Evolutionary conservation across 2,888 invertebrate genomes (phyloP), one percentile per base, ranked within the genome.

Genomic region (Plagodis pulveraria): DNA sequence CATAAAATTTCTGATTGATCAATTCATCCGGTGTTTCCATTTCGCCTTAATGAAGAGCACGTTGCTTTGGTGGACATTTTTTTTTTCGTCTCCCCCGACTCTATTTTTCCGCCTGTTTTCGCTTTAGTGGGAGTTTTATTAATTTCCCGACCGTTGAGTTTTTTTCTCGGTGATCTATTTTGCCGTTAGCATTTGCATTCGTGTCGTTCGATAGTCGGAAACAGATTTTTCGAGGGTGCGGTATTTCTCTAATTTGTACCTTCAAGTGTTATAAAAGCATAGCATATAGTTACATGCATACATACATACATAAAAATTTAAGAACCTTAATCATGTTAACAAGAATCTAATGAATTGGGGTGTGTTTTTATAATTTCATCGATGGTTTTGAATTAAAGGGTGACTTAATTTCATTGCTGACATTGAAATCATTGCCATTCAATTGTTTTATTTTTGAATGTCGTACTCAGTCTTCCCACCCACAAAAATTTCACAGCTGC

Each of bases 1-100:
- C 91, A 90, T 91, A 91, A 91, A 92, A 91, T 86, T 89, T 89
- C 87, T 91, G 91, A 91, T 91, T 91, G 92, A 92, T 92, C 92
- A 92, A 92, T 92, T 91, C 90, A 91, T 92, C 83, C 87, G 84
- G 82, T 86, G 87, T 88, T 88, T 81, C 86, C 84, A 86, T 87
- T 83, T 76, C 85, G 79, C 75, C 77, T 77, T 91, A 91, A 91
- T 91, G 91, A 91, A 89, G 87, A 86, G 89, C 85, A 85, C 87
- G 88, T 82, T 84, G 77, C 80, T 80, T 22, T 65, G 80, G 83
- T 81, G 78, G 87, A 83, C 86, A 81, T 74, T 84, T 83, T 80
- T 83, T 80, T 83, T 53, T 42, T 33, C 58, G 62, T 56, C 69
- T 77, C 85, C 83, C 87, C 73, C 72, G 84, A 70, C 83, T 81